Evolutionary conservation across 2,888 invertebrate species (phyloP).

Genomic region (Chloromyia formosa): DNA sequence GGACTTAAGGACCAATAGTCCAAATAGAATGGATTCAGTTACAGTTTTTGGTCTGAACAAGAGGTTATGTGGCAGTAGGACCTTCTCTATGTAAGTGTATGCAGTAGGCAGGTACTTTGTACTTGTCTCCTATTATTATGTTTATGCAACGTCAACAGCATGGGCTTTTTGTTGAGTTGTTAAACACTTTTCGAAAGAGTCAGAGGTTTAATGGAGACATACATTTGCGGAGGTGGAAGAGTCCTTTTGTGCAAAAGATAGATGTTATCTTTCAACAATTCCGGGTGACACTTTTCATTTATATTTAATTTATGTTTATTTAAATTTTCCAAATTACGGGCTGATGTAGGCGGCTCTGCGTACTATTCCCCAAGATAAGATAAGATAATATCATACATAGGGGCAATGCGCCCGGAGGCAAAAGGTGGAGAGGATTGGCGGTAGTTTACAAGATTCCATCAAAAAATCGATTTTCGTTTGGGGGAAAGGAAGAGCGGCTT

Average conservation of each 20-base stretch:
- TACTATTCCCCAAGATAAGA: too few species aligned
- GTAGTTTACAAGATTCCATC: too few species aligned
- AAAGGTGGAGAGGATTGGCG: too few species aligned
- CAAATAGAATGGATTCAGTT: slow-evolving; percentile 39
- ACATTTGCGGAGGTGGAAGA: neutral
- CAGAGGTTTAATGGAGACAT: slow-evolving; percentile 12
- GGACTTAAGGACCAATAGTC: slow-evolving; percentile 42
- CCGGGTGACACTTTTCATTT: slow-evolving; percentile 31
- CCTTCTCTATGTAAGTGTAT: too few species aligned
- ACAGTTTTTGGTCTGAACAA: slow-evolving; percentile 23
- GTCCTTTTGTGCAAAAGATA: neutral
- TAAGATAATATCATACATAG: too few species aligned
- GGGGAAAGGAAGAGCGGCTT: too few species aligned
- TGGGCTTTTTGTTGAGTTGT: slow-evolving; percentile 44
- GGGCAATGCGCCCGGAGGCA: too few species aligned
- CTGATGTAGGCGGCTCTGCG: too few species aligned
- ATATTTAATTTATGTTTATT: slow-evolving; percentile 40
- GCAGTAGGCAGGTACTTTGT: slow-evolving; percentile 33
- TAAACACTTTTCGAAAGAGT: slow-evolving; percentile 38
- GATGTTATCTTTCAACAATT: slow-evolving; percentile 5
- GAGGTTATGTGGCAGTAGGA: neutral
- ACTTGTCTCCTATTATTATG: slow-evolving; percentile 44
- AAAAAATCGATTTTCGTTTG: too few species aligned
- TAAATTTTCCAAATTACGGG: slow-evolving; percentile 16
- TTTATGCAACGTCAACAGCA: slow-evolving; percentile 43